Percentiles rank a stretch among this genome's conserved stretches.
phyloP scores from a whole-genome alignment of 1,140 invertebrate genomes.

The Drosophila grimshawi region DNA sequence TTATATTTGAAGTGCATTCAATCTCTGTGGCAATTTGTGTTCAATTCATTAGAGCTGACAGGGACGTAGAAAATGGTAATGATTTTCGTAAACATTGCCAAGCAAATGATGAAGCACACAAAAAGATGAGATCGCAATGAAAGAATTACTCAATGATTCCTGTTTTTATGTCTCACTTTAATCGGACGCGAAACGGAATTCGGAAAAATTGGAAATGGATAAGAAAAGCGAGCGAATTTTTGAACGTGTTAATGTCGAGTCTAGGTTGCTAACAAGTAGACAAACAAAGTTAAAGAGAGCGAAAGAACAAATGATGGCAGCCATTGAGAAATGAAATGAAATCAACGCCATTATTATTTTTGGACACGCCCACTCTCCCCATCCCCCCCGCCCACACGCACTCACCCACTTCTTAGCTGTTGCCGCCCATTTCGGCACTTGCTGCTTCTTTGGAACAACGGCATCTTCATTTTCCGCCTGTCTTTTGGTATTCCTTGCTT shows the following conservation, averaged over 20 bases:
- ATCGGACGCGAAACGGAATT: slow-evolving; percentile 53
- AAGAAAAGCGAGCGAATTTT: slow-evolving; percentile 44
- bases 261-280: slow-evolving; percentile 72
- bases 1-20: neutral
- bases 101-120: slow-evolving; percentile 58
- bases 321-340: slow-evolving; percentile 67
- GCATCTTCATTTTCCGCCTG: slow-evolving; percentile 40
- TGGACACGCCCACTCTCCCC: slow-evolving; percentile 6
- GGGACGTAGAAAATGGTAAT: slow-evolving; percentile 51
- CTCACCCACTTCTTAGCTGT: slow-evolving; percentile 6
- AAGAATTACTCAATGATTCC: slow-evolving; percentile 50
- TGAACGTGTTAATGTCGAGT: slow-evolving; percentile 77
- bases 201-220: slow-evolving; percentile 19
- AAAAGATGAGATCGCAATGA: slow-evolving; percentile 10
- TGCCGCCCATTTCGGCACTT: neutral
- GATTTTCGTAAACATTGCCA: slow-evolving; percentile 64
- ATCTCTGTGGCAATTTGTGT: slow-evolving; percentile 12
- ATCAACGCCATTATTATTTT: slow-evolving; percentile 79
- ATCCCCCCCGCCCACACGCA: neutral
- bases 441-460: slow-evolving; percentile 6
- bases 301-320: slow-evolving; percentile 40
- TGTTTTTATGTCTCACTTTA: slow-evolving; percentile 65
- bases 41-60: slow-evolving; percentile 58
- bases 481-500: slow-evolving; percentile 36
- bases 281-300: slow-evolving; percentile 56